A percentile compares a stretch with the other conserved stretches of the same genome.
These are phyloP conservation scores for Antrozous pallidus DNA, from an alignment of 2,797 vertebrate genomes.

Conservation along the genomic window DNA sequence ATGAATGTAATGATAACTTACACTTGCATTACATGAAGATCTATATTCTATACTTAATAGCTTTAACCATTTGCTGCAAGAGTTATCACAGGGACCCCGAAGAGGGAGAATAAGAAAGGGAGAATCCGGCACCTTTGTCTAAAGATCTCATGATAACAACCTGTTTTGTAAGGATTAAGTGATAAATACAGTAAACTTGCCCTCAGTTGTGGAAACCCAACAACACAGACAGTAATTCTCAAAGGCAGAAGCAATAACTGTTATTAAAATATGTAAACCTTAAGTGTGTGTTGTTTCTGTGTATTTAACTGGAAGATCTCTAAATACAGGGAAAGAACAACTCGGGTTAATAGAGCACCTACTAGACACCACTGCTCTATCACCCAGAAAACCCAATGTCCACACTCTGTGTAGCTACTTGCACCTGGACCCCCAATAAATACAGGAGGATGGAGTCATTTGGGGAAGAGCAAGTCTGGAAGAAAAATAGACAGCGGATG, in stretches of 20 bases:
- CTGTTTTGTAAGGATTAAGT: slow-evolving; percentile 53
- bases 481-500: too few relatives aligned
- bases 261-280: slow-evolving; percentile 59
- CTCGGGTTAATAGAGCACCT: background rate
- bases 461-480: too few relatives aligned
- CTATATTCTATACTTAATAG: slow-evolving; percentile 25
- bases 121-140: background rate
- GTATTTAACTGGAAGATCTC: background rate
- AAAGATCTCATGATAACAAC: background rate
- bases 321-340: background rate
- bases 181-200: slow-evolving; percentile 54
- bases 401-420: background rate
- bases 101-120: background rate
- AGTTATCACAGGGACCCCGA: slow-evolving; percentile 19
- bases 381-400: background rate
- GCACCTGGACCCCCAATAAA: background rate
- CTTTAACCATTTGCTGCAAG: slow-evolving; percentile 47
- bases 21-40: background rate
- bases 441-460: background rate
- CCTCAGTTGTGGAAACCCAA: slow-evolving; percentile 50
- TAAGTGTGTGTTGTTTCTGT: background rate
- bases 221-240: slow-evolving; percentile 35
- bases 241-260: slow-evolving; percentile 44
- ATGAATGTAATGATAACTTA: background rate
- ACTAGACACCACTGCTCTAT: background rate